phyloP scores from a whole-genome alignment of 2,888 invertebrate species.

The Chrysolina americana region DNA sequence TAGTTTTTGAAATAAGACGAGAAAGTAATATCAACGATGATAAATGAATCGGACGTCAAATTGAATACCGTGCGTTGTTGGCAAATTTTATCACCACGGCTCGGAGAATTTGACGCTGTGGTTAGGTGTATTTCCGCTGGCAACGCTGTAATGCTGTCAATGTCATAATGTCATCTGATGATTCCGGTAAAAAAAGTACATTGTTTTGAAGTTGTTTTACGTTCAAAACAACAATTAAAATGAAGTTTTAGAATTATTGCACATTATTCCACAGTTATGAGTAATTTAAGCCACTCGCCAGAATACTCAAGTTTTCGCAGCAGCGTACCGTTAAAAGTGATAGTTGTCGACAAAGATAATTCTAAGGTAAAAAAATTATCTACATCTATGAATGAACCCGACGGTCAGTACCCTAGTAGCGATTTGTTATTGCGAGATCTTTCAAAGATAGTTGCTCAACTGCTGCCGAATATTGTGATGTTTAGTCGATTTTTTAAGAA shows the following conservation, averaged over 20 bases:
- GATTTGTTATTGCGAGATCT: too few relatives aligned
- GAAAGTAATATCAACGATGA: too few relatives aligned
- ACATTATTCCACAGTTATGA: slow-evolving; percentile 69
- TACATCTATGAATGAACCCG: background rate
- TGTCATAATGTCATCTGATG: background rate
- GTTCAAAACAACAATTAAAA: background rate
- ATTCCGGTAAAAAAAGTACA: background rate
- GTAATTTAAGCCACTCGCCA: slow-evolving; percentile 81
- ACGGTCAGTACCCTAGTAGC: background rate
- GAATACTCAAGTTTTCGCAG: slow-evolving; percentile 87
- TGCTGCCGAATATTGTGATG: too few relatives aligned
- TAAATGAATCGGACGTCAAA: too few relatives aligned
- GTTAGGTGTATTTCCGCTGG: too few relatives aligned
- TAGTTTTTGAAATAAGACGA: too few relatives aligned
- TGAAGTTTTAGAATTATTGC: background rate
- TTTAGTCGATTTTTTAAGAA: background rate
- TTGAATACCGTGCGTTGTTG: too few relatives aligned
- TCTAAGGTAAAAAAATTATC: slow-evolving; percentile 75
- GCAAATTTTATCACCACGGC: too few relatives aligned
- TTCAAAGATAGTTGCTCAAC: background rate
- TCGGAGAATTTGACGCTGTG: too few relatives aligned
- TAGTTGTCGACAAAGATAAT: slow-evolving; percentile 84
- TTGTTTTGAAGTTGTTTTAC: background rate
- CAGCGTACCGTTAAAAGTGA: slow-evolving; percentile 81
- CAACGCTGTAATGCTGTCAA: too few relatives aligned